Evolutionary conservation across 2,113 vertebrate genomes (phyloP).

Genomic region (Panthera tigris): DNA sequence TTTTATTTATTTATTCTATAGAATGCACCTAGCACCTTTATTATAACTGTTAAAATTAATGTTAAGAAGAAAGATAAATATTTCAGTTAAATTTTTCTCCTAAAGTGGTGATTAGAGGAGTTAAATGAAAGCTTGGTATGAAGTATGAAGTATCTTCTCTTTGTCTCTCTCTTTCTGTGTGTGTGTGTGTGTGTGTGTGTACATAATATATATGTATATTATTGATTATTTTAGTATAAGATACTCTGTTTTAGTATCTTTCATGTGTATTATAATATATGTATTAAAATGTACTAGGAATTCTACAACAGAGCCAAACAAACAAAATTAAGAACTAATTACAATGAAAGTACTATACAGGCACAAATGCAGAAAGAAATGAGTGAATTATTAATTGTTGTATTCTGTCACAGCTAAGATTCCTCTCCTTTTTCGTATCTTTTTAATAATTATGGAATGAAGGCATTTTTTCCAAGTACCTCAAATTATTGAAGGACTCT

Average conservation of each 20-base stretch:
- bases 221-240: neutral
- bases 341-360: neutral
- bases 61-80: slow-evolving; percentile 3
- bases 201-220: neutral
- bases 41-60: slow-evolving; percentile 65
- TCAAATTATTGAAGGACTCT: neutral
- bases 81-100: neutral
- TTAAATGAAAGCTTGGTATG: slow-evolving; percentile 23
- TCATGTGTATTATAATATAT: neutral
- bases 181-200: neutral
- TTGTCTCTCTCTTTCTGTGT: neutral
- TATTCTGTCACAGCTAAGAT: neutral
- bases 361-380: neutral
- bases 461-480: neutral
- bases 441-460: neutral
- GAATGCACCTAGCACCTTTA: slow-evolving; percentile 16
- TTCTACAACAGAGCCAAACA: slow-evolving; percentile 1
- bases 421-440: neutral
- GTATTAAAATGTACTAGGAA: neutral
- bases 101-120: neutral
- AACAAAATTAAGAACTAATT: slow-evolving; percentile 42
- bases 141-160: neutral
- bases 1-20: neutral
- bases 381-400: neutral
- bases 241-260: slow-evolving; percentile 20